Conservation (phyloP, 64 coral and sea anemone genomes). For the Astreopora myriophthalma region DNA sequence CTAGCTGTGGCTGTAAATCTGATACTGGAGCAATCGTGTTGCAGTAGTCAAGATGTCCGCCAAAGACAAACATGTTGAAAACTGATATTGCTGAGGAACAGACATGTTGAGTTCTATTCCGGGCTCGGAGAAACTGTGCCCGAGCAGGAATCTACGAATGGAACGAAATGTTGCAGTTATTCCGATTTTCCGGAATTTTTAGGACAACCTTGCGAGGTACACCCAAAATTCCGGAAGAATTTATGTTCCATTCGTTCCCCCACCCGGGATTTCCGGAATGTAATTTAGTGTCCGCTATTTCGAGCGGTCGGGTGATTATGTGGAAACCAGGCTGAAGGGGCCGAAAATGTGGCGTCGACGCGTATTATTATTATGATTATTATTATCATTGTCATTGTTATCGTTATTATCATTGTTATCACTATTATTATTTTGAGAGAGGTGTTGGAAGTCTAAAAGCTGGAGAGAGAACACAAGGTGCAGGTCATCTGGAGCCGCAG, state of each 20-base stretch:
- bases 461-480: too few relatives aligned
- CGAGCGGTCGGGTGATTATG: too few relatives aligned
- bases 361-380: too few relatives aligned
- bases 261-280: not conserved
- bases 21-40: not conserved
- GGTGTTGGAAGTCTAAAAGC: too few relatives aligned
- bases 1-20: not conserved
- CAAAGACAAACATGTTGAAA: not conserved
- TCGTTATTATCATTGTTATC: too few relatives aligned
- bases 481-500: too few relatives aligned
- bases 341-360: too few relatives aligned
- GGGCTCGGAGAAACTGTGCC: not conserved
- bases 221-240: not conserved
- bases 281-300: too few relatives aligned
- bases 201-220: too few relatives aligned
- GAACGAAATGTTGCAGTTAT: not conserved
- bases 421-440: too few relatives aligned
- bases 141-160: not conserved
- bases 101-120: not conserved
- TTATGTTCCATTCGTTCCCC: not conserved
- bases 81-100: not conserved
- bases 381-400: too few relatives aligned
- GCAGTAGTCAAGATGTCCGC: not conserved
- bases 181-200: slow-evolving; percentile 1
- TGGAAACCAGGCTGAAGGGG: too few relatives aligned